Base-by-base conservation (phyloP, 2,888 invertebrate species). In the Stenodera caucasica region DNA sequence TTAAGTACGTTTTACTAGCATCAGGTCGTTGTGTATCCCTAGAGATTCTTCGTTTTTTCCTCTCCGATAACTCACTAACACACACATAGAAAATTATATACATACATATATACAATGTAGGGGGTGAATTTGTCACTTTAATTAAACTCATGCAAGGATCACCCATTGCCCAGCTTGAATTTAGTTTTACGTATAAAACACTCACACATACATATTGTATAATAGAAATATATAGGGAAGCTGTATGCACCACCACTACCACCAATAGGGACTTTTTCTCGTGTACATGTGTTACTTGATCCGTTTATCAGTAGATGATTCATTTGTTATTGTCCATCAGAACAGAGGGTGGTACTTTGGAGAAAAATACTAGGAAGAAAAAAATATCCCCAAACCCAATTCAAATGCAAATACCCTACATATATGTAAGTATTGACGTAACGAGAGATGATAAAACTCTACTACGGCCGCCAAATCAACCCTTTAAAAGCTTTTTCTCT, bases 121-220 rank as follows among this genome's bases (percentile, higher is more conserved):
- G 55, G 68, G 71, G 71, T 63, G 69, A 73, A 73, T 72, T 73
- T 73, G 74, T 74, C 72, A 72, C 72, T 73, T 73, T 74, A 74
- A 74, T 74, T 73, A 74, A 74, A 73, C 68, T 70, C 67, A 64
- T 82, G 82, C 83, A 82, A 82, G 82, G 82, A 82, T 82, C 83
- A 82, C 49, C 49, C 57, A 33, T 33, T 45, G 52, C 49, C 33
- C 21, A 51, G 11, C 40, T 18, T 33, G 40, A 50, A 45, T 45
- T 45, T n/a, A 45, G 45, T 45, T 45, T 45, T 12, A 45, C n/a
- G n/a, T 12, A 45, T 7, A 2, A 30, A 5, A 30, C 30, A 30
- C 8, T 7, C 7, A 30, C 9, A 30, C 30, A 30, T 8, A 9
- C 30, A 30, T 9, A 6, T 8, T 26, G 5, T 26, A 26, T 26